Conservation (phyloP, 2,888 invertebrate genomes). For the Cataglyphis albicans region DNA sequence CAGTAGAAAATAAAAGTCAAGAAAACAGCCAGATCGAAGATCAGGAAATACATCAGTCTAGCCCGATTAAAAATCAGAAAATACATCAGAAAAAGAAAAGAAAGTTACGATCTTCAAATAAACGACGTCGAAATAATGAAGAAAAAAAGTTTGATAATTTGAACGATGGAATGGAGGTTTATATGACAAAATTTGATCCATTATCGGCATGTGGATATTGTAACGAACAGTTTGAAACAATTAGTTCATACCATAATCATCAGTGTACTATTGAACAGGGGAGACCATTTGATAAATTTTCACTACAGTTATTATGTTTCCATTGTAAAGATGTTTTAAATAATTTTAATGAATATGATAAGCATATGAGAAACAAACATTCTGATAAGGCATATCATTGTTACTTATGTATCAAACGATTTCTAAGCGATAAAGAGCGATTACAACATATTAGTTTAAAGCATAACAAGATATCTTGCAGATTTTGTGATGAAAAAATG, state of each 20-base stretch:
- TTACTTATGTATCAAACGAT: conserved; percentile 73
- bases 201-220: conserved; percentile 76
- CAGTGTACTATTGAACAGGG: conserved; percentile 64
- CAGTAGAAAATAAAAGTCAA: neutral
- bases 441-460: conserved; percentile 66
- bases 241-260: conserved; percentile 71
- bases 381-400: conserved; percentile 72
- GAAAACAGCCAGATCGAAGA: conserved; percentile 2
- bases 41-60: neutral
- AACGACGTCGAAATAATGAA: neutral
- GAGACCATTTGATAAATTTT: conserved; percentile 56
- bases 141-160: neutral
- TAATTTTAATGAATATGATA: conserved; percentile 71
- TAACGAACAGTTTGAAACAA: conserved; percentile 63
- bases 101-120: conserved; percentile 14
- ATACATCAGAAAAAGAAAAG: conserved; percentile 14
- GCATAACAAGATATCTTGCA: conserved; percentile 64
- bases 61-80: neutral
- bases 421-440: conserved; percentile 64
- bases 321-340: conserved; percentile 64
- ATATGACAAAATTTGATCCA: conserved; percentile 66
- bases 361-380: conserved; percentile 75
- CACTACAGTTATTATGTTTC: conserved; percentile 66
- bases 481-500: conserved; percentile 68
- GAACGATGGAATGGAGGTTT: conserved; percentile 27